Percentiles rank a stretch among this genome's conserved stretches.
phyloP scores from a whole-genome alignment of 2,888 invertebrate genomes.

The Erebia epiphron region DNA sequence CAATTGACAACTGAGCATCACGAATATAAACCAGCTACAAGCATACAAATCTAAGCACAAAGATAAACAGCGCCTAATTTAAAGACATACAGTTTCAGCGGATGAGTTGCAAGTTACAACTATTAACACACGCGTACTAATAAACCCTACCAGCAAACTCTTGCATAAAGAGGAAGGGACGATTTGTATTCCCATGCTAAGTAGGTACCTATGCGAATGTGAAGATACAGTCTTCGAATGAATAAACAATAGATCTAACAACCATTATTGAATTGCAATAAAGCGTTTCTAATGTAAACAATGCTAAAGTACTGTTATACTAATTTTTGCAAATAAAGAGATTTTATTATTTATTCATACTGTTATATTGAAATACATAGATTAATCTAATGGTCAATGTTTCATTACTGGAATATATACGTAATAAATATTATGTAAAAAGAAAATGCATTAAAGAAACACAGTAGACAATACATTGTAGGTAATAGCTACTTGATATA shows the following conservation, averaged over 20 bases:
- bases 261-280: background rate
- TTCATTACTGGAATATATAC: background rate
- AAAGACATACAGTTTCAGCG: slow-evolving; percentile 45
- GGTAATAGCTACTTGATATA: background rate
- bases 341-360: too few relatives aligned
- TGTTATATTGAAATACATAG: too few relatives aligned
- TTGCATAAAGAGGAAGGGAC: slow-evolving; percentile 34
- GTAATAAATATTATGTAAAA: background rate
- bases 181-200: slow-evolving; percentile 31
- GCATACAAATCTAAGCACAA: slow-evolving; percentile 21
- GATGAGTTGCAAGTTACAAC: slow-evolving; percentile 31
- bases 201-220: slow-evolving; percentile 27
- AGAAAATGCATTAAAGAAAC: background rate
- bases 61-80: slow-evolving; percentile 40
- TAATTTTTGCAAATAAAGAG: too few relatives aligned
- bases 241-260: background rate
- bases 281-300: background rate
- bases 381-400: background rate
- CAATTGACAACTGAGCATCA: slow-evolving; percentile 37
- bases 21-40: slow-evolving; percentile 19
- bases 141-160: slow-evolving; percentile 49
- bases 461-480: background rate
- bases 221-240: background rate
- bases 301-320: background rate
- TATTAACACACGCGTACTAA: slow-evolving; percentile 61